Conservation (phyloP, 2,888 invertebrate genomes). For the Chloroclysta siterata region DNA sequence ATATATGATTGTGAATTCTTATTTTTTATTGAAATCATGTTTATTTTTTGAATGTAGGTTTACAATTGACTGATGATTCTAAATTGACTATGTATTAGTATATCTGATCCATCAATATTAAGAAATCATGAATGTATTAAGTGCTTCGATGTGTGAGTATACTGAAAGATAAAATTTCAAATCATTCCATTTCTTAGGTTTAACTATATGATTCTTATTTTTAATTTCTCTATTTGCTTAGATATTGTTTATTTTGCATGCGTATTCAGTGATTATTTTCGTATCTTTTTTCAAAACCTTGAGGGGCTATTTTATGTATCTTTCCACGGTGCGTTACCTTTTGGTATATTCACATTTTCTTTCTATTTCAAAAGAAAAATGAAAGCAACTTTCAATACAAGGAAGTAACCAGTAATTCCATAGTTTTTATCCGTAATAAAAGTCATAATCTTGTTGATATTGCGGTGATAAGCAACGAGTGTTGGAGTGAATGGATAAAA, state of each 20-base stretch:
- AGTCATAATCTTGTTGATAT: slow-evolving; percentile 79
- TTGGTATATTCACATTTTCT: slow-evolving; percentile 79
- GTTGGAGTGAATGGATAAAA: slow-evolving; percentile 69
- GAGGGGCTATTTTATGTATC: slow-evolving; percentile 63
- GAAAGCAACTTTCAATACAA: slow-evolving; percentile 72
- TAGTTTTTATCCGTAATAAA: slow-evolving; percentile 73
- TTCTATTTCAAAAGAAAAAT: slow-evolving; percentile 81
- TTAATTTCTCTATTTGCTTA: slow-evolving; percentile 72
- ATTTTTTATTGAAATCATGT: slow-evolving; percentile 71
- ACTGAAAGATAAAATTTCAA: slow-evolving; percentile 76
- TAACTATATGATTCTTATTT: slow-evolving; percentile 64
- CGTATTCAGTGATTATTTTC: slow-evolving; percentile 59
- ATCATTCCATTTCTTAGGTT: slow-evolving; percentile 80
- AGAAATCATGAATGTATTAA: slow-evolving; percentile 71
- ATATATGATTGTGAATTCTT: slow-evolving; percentile 69
- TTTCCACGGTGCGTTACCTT: slow-evolving; percentile 56
- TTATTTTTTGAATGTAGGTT: slow-evolving; percentile 75
- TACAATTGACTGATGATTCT: slow-evolving; percentile 78
- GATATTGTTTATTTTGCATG: slow-evolving; percentile 70
- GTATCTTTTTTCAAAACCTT: slow-evolving; percentile 55
- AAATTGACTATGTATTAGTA: slow-evolving; percentile 69
- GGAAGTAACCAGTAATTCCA: slow-evolving; percentile 74
- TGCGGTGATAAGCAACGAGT: slow-evolving; percentile 76
- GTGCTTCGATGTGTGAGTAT: slow-evolving; percentile 71
- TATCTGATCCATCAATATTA: slow-evolving; percentile 65